Evolutionary conservation across 2,888 invertebrate species (phyloP).

Genomic region (Mystacides longicornis): DNA sequence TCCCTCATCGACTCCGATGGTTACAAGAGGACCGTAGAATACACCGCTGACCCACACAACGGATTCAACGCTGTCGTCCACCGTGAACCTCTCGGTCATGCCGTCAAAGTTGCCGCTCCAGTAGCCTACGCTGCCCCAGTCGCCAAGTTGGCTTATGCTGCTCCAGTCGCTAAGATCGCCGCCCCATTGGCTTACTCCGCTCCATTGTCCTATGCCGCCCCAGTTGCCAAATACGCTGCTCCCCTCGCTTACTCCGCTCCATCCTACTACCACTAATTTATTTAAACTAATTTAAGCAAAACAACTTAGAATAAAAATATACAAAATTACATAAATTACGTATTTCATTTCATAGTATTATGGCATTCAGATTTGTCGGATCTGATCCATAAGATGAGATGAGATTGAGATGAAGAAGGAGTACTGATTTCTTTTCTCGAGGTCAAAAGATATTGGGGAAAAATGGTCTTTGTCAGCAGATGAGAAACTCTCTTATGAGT

Average conservation of each 20-base stretch:
- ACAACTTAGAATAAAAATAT: neutral
- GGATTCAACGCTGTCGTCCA: slow-evolving; percentile 49
- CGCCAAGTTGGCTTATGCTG: slow-evolving; percentile 28
- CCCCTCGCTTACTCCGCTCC: slow-evolving; percentile 34
- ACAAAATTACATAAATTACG: neutral
- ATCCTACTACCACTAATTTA: slow-evolving; percentile 26
- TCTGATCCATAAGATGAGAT: too few relatives aligned
- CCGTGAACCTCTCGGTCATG: slow-evolving; percentile 36
- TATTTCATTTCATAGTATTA: too few relatives aligned
- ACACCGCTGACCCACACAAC: slow-evolving; percentile 44
- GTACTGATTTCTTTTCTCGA: too few relatives aligned
- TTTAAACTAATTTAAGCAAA: neutral
- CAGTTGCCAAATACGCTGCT: slow-evolving; percentile 19
- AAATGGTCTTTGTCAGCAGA: too few relatives aligned
- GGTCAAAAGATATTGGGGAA: too few relatives aligned
- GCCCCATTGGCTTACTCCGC: slow-evolving; percentile 53
- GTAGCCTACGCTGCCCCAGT: slow-evolving; percentile 19
- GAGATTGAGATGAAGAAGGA: too few relatives aligned
- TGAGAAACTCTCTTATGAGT: too few relatives aligned
- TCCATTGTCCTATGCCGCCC: slow-evolving; percentile 23
- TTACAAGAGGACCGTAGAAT: slow-evolving; percentile 44
- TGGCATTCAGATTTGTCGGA: too few relatives aligned
- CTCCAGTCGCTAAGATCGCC: slow-evolving; percentile 28
- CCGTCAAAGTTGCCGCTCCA: slow-evolving; percentile 26
- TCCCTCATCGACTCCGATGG: slow-evolving; percentile 46